These are phyloP conservation scores for Willowsia nigromaculata DNA, from an alignment of 2,888 invertebrate genomes.

Conservation along the genomic window DNA sequence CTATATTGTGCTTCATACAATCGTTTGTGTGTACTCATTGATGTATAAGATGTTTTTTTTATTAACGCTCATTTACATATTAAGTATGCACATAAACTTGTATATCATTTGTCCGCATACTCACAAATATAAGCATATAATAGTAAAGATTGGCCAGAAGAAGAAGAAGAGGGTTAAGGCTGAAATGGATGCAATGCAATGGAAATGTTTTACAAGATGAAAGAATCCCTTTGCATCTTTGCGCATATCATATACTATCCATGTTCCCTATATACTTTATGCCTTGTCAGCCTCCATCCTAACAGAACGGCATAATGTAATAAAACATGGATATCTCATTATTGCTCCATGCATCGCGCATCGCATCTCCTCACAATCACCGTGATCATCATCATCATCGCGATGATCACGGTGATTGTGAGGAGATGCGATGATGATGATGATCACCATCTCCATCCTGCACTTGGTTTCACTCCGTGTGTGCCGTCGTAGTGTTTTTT, in stretches of 20 bases:
- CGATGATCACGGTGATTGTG: too few relatives aligned
- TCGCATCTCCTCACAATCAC: background rate
- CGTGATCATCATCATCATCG: background rate
- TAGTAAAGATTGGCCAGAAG: background rate
- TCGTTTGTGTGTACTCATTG: background rate
- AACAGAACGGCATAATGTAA: slow-evolving; percentile 5
- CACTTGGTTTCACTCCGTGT: background rate
- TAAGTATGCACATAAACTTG: slow-evolving; percentile 44
- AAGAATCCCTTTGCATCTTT: slow-evolving; percentile 32
- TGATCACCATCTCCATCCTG: slow-evolving; percentile 33
- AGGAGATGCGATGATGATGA: background rate
- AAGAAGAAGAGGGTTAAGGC: slow-evolving; percentile 64
- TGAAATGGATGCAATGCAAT: slow-evolving; percentile 37
- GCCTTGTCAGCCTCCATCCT: background rate
- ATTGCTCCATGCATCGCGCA: slow-evolving; percentile 43
- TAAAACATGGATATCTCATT: slow-evolving; percentile 47
- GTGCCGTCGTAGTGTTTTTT: slow-evolving; percentile 21
- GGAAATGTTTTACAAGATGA: slow-evolving; percentile 26
- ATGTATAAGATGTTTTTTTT: background rate
- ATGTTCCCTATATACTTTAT: background rate
- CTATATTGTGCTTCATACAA: background rate
- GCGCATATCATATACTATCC: background rate
- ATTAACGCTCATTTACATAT: slow-evolving; percentile 24
- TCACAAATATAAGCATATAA: background rate
- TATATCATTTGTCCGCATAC: slow-evolving; percentile 28